Evolutionary conservation across 2,113 vertebrate genomes (phyloP), one percentile per base, ranked within the genome.

Genomic region (Lanius ludovicianus): DNA sequence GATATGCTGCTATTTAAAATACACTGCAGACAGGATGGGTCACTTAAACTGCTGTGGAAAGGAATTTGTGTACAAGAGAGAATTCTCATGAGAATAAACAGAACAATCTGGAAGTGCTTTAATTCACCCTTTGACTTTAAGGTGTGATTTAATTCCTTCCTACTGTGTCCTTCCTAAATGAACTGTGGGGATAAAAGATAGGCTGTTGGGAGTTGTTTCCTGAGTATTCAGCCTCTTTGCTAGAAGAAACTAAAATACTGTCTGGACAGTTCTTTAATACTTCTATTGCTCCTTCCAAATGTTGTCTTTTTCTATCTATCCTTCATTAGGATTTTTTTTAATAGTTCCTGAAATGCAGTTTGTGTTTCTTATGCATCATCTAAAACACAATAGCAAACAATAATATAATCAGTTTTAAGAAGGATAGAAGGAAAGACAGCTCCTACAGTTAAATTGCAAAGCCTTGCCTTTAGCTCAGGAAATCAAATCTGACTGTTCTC

Each of bases 91-190:
- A 90, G 76, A 90, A 90, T 81, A 94, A 96, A 94, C 74, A 94
- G 74, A 94, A 92, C 68, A 92, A 86, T 93, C 82, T 96, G 95
- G 64, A 94, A 93, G 20, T 4, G 22, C 44, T 96, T 95, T 67
- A 59, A 78, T 64, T 83, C 78, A 77, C 59, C 44, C 85, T 90
- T 88, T 87, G 65, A 89, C 94, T 87, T 91, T 30, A 68, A 76
- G 70, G 82, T 83, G 71, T 74, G 67, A 95, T 90, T 91, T 75
- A 87, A 95, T 85, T 88, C 56, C 56, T 92, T 88, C 68, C 68
- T 31, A 64, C 59, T 47, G 27, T 53, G 41, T 71, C 63, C 18
- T 88, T 96, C 71, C 85, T 44, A 84, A 80, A 88, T 56, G 42
- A 95, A 90, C 52, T 47, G 33, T 41, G 68, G 78, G 74, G 59